phyloP scores from a whole-genome alignment of 1,140 invertebrate genomes.

The Bacillus rossius region DNA sequence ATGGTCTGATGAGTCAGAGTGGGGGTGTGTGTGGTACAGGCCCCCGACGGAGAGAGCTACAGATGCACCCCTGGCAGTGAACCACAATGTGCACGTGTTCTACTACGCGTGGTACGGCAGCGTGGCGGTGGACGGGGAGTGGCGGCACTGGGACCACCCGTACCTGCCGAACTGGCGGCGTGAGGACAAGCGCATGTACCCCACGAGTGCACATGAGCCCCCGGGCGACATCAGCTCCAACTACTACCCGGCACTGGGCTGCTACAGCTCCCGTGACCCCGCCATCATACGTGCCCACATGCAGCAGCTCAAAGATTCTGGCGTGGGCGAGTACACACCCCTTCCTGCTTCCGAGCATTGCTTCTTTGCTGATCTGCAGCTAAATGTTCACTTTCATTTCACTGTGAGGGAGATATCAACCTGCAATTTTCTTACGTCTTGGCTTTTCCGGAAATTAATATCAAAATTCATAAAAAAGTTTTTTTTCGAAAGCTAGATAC shows the following conservation, averaged over 20 bases:
- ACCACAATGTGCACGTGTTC: conserved; percentile 46
- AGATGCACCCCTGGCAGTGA: conserved; percentile 7
- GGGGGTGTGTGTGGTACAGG: too few species aligned
- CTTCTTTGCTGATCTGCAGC: too few species aligned
- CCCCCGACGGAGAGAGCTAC: too few species aligned
- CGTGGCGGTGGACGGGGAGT: conserved; percentile 38
- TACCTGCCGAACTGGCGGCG: conserved; percentile 45
- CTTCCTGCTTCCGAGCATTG: too few species aligned
- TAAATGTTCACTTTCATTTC: too few species aligned
- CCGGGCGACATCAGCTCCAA: conserved; percentile 45
- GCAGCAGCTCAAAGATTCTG: conserved; percentile 41
- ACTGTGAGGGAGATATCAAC: too few species aligned
- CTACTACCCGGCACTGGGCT: conserved; percentile 45
- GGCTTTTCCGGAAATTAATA: too few species aligned
- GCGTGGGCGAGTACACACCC: conserved; percentile 37
- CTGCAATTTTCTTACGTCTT: too few species aligned
- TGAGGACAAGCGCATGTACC: conserved; percentile 41
- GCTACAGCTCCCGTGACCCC: conserved; percentile 46
- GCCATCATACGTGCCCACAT: conserved; percentile 44
- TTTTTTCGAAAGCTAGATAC: too few species aligned
- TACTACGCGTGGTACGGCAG: conserved; percentile 49
- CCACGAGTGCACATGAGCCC: conserved; percentile 41
- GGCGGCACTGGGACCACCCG: conserved; percentile 46
- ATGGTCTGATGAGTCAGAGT: too few species aligned
- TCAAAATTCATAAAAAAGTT: too few species aligned